Evolutionary conservation across 2,113 vertebrate genomes (phyloP).

Genomic region (Hyaena hyaena): DNA sequence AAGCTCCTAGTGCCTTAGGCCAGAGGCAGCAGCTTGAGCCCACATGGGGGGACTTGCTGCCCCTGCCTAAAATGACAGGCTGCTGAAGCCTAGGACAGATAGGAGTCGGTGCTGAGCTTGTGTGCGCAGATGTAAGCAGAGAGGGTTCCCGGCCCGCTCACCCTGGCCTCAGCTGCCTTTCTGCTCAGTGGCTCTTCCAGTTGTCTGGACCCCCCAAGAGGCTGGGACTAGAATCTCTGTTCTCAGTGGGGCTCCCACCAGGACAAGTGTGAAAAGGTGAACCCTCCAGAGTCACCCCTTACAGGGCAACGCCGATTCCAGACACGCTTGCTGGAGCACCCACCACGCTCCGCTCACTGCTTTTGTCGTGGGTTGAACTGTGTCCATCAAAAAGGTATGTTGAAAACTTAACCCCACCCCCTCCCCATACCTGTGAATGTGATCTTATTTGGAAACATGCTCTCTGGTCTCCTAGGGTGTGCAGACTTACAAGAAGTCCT

Average conservation of each 20-base stretch:
- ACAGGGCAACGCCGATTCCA: not conserved
- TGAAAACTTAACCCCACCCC: not conserved
- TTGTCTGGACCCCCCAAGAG: not conserved
- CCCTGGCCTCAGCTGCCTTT: not conserved
- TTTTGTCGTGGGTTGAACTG: not conserved
- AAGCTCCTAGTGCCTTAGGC: not conserved
- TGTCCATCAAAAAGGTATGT: not conserved
- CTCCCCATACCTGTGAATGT: no score
- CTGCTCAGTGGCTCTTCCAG: not conserved
- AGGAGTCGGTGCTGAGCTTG: not conserved
- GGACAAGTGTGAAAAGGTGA: not conserved
- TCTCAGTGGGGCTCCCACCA: not conserved
- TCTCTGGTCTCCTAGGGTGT: no score
- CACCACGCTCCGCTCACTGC: rapidly evolving
- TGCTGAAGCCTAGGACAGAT: rapidly evolving
- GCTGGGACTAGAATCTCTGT: not conserved
- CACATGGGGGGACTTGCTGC: not conserved
- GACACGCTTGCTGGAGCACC: not conserved
- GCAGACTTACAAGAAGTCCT: not conserved
- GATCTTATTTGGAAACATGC: not conserved
- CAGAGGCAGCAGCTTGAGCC: constrained; percentile 9
- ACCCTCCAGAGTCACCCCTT: not conserved
- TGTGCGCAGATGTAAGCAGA: not conserved
- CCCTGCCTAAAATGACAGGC: not conserved
- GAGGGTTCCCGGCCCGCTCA: rapidly evolving